Conservation (phyloP, 1,140 invertebrate genomes). For the Drosophila orena region DNA sequence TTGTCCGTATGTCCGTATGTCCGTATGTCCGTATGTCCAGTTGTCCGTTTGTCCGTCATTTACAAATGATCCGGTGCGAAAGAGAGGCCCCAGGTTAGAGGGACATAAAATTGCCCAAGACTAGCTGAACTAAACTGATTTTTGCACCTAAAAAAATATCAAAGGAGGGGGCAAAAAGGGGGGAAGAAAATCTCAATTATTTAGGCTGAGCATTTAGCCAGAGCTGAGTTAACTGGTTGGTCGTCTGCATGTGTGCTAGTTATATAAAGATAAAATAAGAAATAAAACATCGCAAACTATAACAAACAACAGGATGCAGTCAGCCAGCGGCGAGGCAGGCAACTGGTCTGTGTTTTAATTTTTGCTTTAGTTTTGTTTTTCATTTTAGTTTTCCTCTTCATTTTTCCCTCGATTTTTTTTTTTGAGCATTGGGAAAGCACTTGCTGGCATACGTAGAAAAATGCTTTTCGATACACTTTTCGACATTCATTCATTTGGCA, state of each 20-base stretch:
- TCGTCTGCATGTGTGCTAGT: slow-evolving; percentile 63
- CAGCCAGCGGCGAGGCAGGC: slow-evolving; percentile 42
- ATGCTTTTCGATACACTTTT: slow-evolving; percentile 82
- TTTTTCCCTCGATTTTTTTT: slow-evolving; percentile 25
- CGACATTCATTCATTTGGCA: slow-evolving; percentile 82
- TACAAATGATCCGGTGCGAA: slow-evolving; percentile 20
- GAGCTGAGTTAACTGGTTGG: slow-evolving; percentile 15
- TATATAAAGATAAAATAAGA: slow-evolving; percentile 79
- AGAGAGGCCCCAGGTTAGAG: background rate
- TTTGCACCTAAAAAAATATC: slow-evolving; percentile 49
- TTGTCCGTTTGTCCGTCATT: slow-evolving; percentile 19
- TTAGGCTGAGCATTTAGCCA: slow-evolving; percentile 58
- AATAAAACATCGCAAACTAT: slow-evolving; percentile 76
- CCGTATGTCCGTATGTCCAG: no score
- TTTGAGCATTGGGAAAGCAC: slow-evolving; percentile 65
- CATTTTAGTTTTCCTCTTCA: slow-evolving; percentile 9
- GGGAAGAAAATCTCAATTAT: slow-evolving; percentile 67
- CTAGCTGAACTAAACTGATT: slow-evolving; percentile 38
- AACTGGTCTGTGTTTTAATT: slow-evolving; percentile 50
- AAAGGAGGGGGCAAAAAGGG: background rate
- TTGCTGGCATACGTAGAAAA: slow-evolving; percentile 68
- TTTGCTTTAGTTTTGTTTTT: slow-evolving; percentile 4
- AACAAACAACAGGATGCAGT: slow-evolving; percentile 81
- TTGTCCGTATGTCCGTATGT: background rate
- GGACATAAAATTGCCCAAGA: slow-evolving; percentile 40